Conservation (phyloP, 2,113 vertebrate species). For the Ploceus nigricollis region DNA sequence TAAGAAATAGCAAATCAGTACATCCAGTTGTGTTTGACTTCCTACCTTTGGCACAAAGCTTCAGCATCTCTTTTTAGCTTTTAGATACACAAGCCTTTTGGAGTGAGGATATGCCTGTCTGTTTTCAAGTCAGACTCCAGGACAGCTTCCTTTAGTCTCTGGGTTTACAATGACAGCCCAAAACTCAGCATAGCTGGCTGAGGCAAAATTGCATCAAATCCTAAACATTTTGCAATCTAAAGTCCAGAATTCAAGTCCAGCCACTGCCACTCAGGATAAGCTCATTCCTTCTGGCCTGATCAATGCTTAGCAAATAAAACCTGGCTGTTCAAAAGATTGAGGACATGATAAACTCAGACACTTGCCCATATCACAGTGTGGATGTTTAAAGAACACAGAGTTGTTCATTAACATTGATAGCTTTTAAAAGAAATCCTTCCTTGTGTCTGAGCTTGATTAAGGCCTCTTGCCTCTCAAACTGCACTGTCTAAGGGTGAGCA, state of each 20-base stretch:
- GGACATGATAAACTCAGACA: conserved; percentile 8
- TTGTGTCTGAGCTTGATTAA: not conserved
- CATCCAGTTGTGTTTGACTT: not conserved
- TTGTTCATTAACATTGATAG: conserved; percentile 40
- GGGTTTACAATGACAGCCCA: not conserved
- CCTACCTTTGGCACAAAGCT: not conserved
- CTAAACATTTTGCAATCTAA: not conserved
- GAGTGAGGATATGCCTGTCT: not conserved
- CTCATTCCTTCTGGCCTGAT: not conserved
- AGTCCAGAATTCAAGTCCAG: not conserved
- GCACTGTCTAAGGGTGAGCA: not conserved
- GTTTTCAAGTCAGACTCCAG: not conserved
- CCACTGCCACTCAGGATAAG: not conserved
- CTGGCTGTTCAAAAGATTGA: not conserved
- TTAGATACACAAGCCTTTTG: not conserved
- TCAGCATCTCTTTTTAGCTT: not conserved
- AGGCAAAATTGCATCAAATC: not conserved
- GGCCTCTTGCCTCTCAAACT: not conserved
- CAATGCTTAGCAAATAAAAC: conserved; percentile 35
- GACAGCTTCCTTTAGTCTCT: not conserved
- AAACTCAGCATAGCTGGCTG: not conserved
- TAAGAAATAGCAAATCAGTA: not conserved
- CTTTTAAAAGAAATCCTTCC: not conserved
- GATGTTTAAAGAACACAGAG: not conserved
- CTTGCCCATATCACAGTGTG: not conserved